These are phyloP conservation scores for Fissipunctia ypsillon DNA, from an alignment of 2,888 invertebrate species.

Conservation along the genomic window DNA sequence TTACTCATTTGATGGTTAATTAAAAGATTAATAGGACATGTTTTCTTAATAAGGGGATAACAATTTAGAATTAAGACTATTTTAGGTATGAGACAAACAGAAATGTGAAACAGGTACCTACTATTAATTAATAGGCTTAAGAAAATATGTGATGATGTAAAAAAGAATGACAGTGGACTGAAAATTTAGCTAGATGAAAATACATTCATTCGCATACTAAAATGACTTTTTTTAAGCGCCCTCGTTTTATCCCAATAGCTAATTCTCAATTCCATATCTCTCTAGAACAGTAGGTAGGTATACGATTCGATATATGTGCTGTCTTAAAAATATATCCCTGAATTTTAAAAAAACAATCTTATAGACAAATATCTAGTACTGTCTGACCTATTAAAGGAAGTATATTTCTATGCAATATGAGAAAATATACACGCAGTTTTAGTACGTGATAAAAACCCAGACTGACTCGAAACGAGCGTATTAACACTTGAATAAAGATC, in stretches of 20 bases:
- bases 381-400: neutral
- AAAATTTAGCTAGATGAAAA: neutral
- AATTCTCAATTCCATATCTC: neutral
- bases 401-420: neutral
- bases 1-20: neutral
- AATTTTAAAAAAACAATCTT: neutral
- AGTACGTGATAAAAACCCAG: constrained; percentile 15
- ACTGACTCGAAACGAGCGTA: constrained; percentile 12
- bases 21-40: neutral
- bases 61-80: constrained; percentile 5
- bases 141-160: constrained; percentile 2
- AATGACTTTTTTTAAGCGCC: neutral
- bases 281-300: neutral
- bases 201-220: neutral
- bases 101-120: neutral
- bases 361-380: neutral
- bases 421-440: neutral
- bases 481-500: neutral
- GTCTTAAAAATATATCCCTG: neutral
- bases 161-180: constrained; percentile 10
- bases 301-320: neutral
- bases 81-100: constrained; percentile 10
- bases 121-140: neutral
- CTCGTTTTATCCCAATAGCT: neutral
- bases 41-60: neutral